phyloP scores from a whole-genome alignment of 2,888 invertebrate genomes.

The Lymantria monacha region DNA sequence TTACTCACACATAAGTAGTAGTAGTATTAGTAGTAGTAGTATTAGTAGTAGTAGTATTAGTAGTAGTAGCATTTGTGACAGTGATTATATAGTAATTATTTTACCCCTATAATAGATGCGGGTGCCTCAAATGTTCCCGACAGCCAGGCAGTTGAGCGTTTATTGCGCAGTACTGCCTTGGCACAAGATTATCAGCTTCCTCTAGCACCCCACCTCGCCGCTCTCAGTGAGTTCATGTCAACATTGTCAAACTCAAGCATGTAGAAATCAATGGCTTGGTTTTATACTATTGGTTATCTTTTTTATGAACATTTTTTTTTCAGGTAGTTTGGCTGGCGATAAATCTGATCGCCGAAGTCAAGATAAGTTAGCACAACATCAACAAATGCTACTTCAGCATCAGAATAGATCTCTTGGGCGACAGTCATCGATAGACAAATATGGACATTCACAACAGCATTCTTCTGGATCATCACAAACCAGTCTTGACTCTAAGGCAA shows the following conservation, averaged over 20 bases:
- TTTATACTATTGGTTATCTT: neutral
- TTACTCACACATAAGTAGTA: no score
- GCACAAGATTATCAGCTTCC: conserved; percentile 78
- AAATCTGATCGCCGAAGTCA: conserved; percentile 69
- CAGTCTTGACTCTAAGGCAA: conserved; percentile 60
- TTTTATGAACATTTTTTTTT: conserved; percentile 16
- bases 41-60: neutral
- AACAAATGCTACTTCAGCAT: conserved; percentile 85
- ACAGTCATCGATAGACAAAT: conserved; percentile 84
- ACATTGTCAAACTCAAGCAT: conserved; percentile 44
- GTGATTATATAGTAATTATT: neutral
- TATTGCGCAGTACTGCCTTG: conserved; percentile 70
- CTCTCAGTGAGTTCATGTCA: conserved; percentile 75
- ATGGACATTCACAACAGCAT: conserved; percentile 72
- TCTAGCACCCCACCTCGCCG: conserved; percentile 74
- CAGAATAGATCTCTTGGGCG: conserved; percentile 83
- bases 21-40: neutral
- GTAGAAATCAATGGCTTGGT: neutral
- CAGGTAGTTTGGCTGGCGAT: conserved; percentile 67
- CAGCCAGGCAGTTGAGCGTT: conserved; percentile 75
- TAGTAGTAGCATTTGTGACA: neutral
- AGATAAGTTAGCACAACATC: conserved; percentile 82
- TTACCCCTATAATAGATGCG: conserved; percentile 48
- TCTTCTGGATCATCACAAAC: conserved; percentile 69
- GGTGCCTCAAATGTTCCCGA: conserved; percentile 67